Evolutionary conservation across 1,140 invertebrate species (phyloP), one percentile per base, ranked within the genome.

Genomic region (Paralvinella palmiformis): DNA sequence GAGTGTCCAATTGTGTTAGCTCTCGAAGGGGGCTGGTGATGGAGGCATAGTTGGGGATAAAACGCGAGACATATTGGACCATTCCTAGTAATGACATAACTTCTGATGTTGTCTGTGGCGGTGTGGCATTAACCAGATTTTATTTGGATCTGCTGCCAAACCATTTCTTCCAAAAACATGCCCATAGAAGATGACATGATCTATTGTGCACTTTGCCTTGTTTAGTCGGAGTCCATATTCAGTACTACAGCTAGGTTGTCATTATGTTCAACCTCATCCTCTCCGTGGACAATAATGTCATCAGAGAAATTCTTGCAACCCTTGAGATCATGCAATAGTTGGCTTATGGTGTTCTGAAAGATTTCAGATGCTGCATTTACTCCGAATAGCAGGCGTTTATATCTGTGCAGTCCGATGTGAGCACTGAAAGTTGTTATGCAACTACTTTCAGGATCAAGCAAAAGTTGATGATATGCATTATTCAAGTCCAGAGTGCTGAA

Each of bases 401-500:
- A n/a, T n/a, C n/a, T n/a, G n/a, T n/a, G n/a, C n/a, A n/a, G n/a
- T n/a, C n/a, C n/a, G n/a, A n/a, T n/a, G n/a, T n/a, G n/a, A n/a
- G n/a, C n/a, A n/a, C n/a, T n/a, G n/a, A n/a, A n/a, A 33, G 6
- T 27, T 6, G 20, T 48, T 48, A 71, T 59, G 36, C 63, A 64
- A 20, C 73, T 64, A 50, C 63, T 66, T 37, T 64, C 63, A 55
- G 66, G 48, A 41, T 70, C 63, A 17, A 75, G 64, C 61, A 72
- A 68, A n/a, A 75, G 22, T 37, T 75, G 72, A 53, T 75, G 73
- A 58, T 66, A 75, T 10, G 57, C 72, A 13, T 63, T 65, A 3
- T 41, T 68, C 1, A 73, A 60, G 45, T 75, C 72, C 13, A 75
- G 67, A n/a, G n/a, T n/a, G n/a, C n/a, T n/a, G 35, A 73, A 73